Percentiles rank a stretch among this genome's conserved stretches.
Conservation (phyloP, 2,888 invertebrate genomes). For the Keiferia lycopersicella region DNA sequence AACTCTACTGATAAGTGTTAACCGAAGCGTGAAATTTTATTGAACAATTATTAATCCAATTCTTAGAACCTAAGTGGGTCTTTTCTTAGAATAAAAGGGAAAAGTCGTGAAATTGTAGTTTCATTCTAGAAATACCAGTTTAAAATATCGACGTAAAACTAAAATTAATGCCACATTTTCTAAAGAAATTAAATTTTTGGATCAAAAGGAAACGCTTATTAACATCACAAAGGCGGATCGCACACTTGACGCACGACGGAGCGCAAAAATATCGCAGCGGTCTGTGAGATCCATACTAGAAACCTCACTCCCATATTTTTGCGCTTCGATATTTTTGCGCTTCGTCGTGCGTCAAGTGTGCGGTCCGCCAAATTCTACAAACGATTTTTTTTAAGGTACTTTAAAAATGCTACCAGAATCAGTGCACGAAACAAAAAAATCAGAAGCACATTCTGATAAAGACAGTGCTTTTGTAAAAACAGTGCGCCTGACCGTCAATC, state of each 20-base stretch:
- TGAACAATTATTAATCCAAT: slow-evolving; percentile 9
- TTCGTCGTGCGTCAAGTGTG: too few relatives aligned
- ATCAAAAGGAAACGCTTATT: too few relatives aligned
- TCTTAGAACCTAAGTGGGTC: neutral
- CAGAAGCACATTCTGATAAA: slow-evolving; percentile 1
- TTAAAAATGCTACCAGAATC: slow-evolving; percentile 8
- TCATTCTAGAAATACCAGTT: neutral
- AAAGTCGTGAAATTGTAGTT: neutral
- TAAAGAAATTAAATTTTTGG: too few relatives aligned
- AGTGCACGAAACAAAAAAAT: neutral
- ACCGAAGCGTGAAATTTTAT: neutral
- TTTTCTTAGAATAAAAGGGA: neutral
- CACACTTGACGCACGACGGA: too few relatives aligned
- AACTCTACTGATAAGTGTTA: slow-evolving; percentile 17
- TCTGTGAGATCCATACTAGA: too few relatives aligned
- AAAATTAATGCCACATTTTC: too few relatives aligned
- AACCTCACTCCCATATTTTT: too few relatives aligned
- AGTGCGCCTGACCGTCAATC: slow-evolving; percentile 40
- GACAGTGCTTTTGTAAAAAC: slow-evolving; percentile 35
- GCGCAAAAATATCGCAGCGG: too few relatives aligned
- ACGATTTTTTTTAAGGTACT: too few relatives aligned
- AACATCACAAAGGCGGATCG: too few relatives aligned
- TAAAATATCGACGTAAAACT: neutral
- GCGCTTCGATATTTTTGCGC: too few relatives aligned
- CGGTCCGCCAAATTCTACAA: too few relatives aligned